Percentiles rank a stretch among this genome's conserved stretches.
Evolutionary conservation across 2,113 vertebrate genomes (phyloP).

Genomic region (Leptobrachium leishanense): DNA sequence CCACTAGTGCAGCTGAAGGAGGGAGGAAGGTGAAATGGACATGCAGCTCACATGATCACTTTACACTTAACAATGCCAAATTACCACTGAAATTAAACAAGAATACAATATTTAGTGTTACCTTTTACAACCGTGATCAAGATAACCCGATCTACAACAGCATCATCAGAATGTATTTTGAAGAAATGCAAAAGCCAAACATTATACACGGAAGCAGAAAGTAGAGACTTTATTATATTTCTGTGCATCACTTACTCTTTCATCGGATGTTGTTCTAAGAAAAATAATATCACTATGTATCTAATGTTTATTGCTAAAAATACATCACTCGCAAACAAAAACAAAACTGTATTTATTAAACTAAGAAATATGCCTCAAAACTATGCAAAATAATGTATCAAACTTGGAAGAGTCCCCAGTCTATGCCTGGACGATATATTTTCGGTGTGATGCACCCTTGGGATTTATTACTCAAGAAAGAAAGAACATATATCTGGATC

Average conservation of each 20-base stretch:
- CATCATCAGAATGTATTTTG: too few relatives aligned
- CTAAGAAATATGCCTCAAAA: constrained; percentile 20
- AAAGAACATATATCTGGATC: constrained; percentile 23
- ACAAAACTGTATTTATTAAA: constrained; percentile 17
- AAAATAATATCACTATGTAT: constrained; percentile 35
- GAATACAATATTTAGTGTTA: too few relatives aligned
- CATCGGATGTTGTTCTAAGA: constrained; percentile 18
- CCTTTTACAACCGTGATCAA: too few relatives aligned
- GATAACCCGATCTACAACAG: too few relatives aligned
- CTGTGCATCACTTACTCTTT: constrained; percentile 17
- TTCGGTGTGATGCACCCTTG: background rate
- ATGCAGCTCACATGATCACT: too few relatives aligned
- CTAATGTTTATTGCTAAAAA: constrained; percentile 14
- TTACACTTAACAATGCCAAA: too few relatives aligned
- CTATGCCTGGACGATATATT: constrained; percentile 18
- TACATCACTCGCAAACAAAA: background rate
- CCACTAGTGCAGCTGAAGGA: too few relatives aligned
- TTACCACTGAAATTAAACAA: too few relatives aligned
- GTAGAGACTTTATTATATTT: constrained; percentile 2
- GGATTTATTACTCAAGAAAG: constrained; percentile 13
- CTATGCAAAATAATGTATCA: constrained; percentile 19
- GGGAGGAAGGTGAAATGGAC: too few relatives aligned
- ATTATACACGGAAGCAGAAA: constrained; percentile 16
- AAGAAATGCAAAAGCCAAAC: background rate
- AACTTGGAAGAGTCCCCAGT: constrained; percentile 25